These are phyloP conservation scores for Sporophila hypoxantha DNA, from an alignment of 2,113 vertebrate genomes.

Conservation along the genomic window DNA sequence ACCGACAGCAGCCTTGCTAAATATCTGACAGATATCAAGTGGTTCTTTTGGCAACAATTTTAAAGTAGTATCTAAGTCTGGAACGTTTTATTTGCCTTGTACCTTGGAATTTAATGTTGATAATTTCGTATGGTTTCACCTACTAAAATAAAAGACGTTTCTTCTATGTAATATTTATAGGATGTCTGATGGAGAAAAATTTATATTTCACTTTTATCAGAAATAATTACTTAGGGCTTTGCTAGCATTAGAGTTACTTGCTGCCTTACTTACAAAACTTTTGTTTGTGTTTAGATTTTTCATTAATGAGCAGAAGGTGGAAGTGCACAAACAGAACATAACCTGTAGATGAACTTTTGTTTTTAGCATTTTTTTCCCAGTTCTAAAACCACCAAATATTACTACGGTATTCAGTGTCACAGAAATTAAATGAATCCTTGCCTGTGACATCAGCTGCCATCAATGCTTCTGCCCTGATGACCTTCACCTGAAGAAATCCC, in stretches of 20 bases:
- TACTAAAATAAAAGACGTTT: neutral
- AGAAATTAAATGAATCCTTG: slow-evolving; percentile 58
- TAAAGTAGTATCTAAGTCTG: neutral
- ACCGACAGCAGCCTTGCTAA: neutral
- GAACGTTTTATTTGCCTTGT: neutral
- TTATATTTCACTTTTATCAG: neutral
- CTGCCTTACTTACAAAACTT: neutral
- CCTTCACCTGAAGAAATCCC: slow-evolving; percentile 95
- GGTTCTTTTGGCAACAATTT: neutral
- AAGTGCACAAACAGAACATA: neutral
- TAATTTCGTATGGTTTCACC: neutral
- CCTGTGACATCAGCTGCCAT: slow-evolving; percentile 98
- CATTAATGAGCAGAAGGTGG: neutral
- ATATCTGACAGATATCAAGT: neutral
- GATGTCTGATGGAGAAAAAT: neutral
- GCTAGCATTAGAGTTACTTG: neutral
- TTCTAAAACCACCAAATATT: neutral
- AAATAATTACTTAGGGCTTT: neutral
- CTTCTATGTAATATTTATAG: neutral
- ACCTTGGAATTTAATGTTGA: neutral
- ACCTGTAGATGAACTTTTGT: neutral
- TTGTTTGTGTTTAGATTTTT: neutral
- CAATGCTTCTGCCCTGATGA: slow-evolving; percentile 94
- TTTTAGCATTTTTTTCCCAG: neutral
- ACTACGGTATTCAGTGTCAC: neutral